Evolutionary conservation across 2,113 vertebrate species (phyloP).

Genomic region (Podilymbus podiceps): DNA sequence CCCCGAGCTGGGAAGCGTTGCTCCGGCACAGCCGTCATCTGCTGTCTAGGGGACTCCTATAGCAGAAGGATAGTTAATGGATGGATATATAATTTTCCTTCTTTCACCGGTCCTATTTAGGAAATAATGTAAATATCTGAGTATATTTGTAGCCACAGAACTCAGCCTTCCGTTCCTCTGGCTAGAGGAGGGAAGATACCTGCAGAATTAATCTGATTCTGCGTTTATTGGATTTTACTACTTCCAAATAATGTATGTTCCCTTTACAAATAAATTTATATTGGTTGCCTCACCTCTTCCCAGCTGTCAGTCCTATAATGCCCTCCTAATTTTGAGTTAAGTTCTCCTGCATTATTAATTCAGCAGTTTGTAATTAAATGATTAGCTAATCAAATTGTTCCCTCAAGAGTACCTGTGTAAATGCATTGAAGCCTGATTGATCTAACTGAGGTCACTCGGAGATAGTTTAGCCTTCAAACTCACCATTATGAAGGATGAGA

Average conservation of each 20-base stretch:
- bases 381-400: background rate
- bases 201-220: background rate
- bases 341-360: background rate
- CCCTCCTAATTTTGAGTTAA: background rate
- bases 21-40: background rate
- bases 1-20: background rate
- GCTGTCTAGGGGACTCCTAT: background rate
- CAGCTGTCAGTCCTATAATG: background rate
- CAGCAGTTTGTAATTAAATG: constrained; percentile 10
- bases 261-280: background rate
- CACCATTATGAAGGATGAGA: background rate
- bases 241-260: background rate
- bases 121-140: background rate
- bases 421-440: background rate
- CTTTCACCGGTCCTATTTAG: background rate
- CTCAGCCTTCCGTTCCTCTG: background rate
- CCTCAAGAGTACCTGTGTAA: background rate
- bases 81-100: background rate
- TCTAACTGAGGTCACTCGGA: background rate
- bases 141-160: background rate
- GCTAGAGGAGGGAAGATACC: background rate
- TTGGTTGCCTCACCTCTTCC: background rate
- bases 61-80: background rate
- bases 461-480: background rate
- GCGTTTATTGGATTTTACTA: background rate